Percentiles rank a stretch among this genome's conserved stretches.
phyloP scores from a whole-genome alignment of 1,140 invertebrate genomes.

The Leptestheria dahalacensis region DNA sequence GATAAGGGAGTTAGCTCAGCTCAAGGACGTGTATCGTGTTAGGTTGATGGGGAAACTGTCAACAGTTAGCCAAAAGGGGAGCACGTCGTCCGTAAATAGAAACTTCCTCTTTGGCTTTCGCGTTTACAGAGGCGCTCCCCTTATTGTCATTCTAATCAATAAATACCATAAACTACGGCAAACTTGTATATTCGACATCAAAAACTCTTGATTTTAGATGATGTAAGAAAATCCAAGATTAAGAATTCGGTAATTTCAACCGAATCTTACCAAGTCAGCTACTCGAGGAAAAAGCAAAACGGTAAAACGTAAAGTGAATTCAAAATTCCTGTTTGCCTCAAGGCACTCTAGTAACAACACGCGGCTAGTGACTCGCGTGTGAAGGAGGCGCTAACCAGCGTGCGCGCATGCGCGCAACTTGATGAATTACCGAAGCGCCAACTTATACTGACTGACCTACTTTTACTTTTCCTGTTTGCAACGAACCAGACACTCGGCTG shows the following conservation, averaged over 20 bases:
- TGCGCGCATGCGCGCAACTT: neutral
- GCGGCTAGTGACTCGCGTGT: neutral
- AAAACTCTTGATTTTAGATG: too few species aligned
- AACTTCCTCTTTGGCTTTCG: too few species aligned
- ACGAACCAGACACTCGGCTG: too few species aligned
- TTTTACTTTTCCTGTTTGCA: too few species aligned
- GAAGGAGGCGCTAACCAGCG: neutral
- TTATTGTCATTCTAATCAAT: neutral
- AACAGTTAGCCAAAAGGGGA: neutral
- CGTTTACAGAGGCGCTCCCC: too few species aligned
- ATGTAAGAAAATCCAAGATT: too few species aligned
- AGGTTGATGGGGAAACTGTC: neutral
- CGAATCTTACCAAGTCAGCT: too few species aligned
- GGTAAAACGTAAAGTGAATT: neutral
- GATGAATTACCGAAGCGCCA: too few species aligned
- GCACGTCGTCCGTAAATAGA: neutral
- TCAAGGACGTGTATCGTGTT: neutral
- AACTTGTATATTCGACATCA: too few species aligned
- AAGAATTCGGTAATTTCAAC: too few species aligned
- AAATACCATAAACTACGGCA: neutral
- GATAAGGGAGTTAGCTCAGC: neutral
- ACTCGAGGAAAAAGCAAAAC: neutral
- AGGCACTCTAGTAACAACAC: neutral
- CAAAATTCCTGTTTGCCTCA: neutral
- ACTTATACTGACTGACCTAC: too few species aligned